Evolutionary conservation across 1,140 invertebrate species (phyloP).

Genomic region (Carposina sasakii): DNA sequence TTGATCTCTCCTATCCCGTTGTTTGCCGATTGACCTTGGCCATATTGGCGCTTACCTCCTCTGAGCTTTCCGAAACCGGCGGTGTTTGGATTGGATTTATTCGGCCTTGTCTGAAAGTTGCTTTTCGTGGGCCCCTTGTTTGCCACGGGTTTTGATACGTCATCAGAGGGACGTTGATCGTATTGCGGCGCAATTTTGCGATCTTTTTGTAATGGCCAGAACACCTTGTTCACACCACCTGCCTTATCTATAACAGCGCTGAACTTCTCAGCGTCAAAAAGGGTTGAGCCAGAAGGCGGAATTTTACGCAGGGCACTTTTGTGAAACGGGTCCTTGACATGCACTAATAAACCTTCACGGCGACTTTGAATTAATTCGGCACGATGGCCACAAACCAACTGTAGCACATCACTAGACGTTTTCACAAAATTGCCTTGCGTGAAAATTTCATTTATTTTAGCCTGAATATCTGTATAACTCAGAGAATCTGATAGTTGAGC

Average conservation of each 20-base stretch:
- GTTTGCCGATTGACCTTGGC: no score
- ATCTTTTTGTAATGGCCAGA: no score
- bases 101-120: no score
- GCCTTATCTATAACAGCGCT: not conserved
- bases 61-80: no score
- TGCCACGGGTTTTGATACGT: no score
- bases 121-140: no score
- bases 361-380: conserved; percentile 11
- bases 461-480: not conserved
- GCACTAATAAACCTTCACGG: conserved; percentile 1
- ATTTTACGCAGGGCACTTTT: conserved; percentile 9
- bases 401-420: conserved; percentile 6
- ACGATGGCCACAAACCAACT: conserved; percentile 9
- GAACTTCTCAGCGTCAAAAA: not conserved
- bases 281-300: not conserved
- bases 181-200: no score
- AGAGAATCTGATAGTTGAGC: not conserved
- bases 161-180: no score
- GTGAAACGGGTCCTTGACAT: conserved; percentile 5
- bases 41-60: no score
- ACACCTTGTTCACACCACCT: no score
- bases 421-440: conserved; percentile 5
- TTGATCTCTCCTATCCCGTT: no score
- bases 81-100: no score
- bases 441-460: conserved; percentile 7